Evolutionary conservation across 2,113 vertebrate species (phyloP), one percentile per base, ranked within the genome.

Genomic region (Hyla sarda): DNA sequence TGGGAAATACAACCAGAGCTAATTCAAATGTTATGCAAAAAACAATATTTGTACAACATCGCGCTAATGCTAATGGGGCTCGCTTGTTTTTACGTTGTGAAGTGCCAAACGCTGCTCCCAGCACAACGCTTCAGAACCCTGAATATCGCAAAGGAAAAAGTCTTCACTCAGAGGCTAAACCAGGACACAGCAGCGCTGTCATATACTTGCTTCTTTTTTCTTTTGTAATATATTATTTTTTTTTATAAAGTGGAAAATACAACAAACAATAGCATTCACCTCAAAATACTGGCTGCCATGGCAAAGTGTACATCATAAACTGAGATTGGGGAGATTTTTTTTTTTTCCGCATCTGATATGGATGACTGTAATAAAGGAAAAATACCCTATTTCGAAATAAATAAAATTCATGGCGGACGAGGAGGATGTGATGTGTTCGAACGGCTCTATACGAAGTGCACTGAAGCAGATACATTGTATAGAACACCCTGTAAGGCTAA

Each of bases 1-100:
- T 91, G 92, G 90, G 91, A 91, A 90, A 92, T 87, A 74, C 82
- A 72, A 82, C 85, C 78, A 80, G 41, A 87, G 87, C 90, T 90
- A 90, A 91, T 92, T 92, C 90, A 91, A 91, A 92, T 88, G 88
- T 93, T 93, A 92, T 93, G 93, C 90, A 94, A 91, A 91, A 92
- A 90, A 91, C 88, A 83, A 89, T 89, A 89, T 93, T 92, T 88
- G 86, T 93, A 89, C 74, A 90, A 89, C 90, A 50, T 90, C 90
- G 90, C 87, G 90, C 91, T 91, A 90, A 90, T 87, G 89, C 89
- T 82, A 90, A 90, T 89, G 92, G n/a, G 90, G 86, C 91, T 90
- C 47, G 89, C 91, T 86, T 93, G 92, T 92, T 94, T 94, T 81
- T 48, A 25, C 85, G 71, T 82, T 41, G 1, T 8, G 10, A 65